Evolutionary conservation across 2,113 vertebrate species (phyloP).

Genomic region (Ardeotis arabs): DNA sequence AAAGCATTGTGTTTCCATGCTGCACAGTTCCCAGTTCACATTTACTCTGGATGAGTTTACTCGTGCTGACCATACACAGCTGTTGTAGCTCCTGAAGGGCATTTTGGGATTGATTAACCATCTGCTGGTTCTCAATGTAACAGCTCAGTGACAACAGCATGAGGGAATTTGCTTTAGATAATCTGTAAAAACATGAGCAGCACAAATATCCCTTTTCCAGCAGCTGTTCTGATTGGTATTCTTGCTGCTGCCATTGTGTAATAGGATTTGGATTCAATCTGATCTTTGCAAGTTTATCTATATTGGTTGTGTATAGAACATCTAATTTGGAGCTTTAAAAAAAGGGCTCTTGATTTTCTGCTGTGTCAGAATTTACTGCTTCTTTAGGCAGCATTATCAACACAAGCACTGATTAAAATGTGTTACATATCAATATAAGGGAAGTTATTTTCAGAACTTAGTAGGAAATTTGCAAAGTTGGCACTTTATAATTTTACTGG

Average conservation of each 20-base stretch:
- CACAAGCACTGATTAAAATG: neutral
- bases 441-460: neutral
- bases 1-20: neutral
- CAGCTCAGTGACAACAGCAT: neutral
- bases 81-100: conserved; percentile 52
- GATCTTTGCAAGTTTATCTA: neutral
- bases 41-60: conserved; percentile 49
- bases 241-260: neutral
- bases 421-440: neutral
- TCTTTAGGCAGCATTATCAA: neutral
- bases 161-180: conserved; percentile 41
- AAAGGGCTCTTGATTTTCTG: neutral
- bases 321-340: neutral
- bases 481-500: neutral
- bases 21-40: neutral
- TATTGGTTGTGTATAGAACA: neutral
- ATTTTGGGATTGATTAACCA: conserved; percentile 68
- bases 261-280: neutral
- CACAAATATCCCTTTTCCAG: conserved; percentile 13
- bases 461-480: neutral
- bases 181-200: neutral
- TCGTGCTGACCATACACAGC: conserved; percentile 58
- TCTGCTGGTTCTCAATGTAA: conserved; percentile 61
- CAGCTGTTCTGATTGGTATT: neutral
- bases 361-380: neutral